phyloP scores from a whole-genome alignment of 2,113 vertebrate genomes.

The Helogale parvula region DNA sequence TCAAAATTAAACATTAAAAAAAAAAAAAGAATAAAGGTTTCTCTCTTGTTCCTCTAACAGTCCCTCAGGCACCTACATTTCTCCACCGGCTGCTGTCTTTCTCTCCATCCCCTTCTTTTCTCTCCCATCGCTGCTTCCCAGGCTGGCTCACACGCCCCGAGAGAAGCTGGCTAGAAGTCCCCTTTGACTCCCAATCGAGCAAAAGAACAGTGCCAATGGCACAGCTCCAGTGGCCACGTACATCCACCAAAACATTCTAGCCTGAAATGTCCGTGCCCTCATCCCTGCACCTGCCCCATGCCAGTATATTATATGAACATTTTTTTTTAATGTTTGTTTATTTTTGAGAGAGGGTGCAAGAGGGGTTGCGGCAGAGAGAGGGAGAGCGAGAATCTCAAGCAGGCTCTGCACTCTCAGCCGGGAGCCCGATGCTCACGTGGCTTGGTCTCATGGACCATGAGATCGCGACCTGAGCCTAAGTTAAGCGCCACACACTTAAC shows the following conservation, averaged over 20 bases:
- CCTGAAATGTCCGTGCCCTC: too few species aligned
- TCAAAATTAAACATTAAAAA: too few species aligned
- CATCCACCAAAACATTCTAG: not conserved
- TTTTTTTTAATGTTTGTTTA: too few species aligned
- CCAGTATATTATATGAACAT: not conserved
- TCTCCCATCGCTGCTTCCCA: not conserved
- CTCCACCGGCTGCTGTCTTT: not conserved
- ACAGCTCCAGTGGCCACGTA: not conserved
- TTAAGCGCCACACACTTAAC: too few species aligned
- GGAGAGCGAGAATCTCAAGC: too few species aligned
- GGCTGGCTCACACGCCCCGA: not conserved
- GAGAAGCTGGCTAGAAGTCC: not conserved
- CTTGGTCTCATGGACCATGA: too few species aligned
- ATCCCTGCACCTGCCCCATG: not conserved
- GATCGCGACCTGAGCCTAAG: too few species aligned
- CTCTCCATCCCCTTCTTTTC: not conserved
- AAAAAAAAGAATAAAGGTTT: not conserved
- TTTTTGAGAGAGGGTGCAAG: too few species aligned
- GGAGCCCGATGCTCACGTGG: too few species aligned
- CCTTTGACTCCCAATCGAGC: not conserved
- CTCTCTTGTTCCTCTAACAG: not conserved
- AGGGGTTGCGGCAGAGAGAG: too few species aligned
- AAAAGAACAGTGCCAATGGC: not conserved
- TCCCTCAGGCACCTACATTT: not conserved
- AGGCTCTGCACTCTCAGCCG: too few species aligned